phyloP scores from a whole-genome alignment of 2,888 invertebrate genomes.

The Hoplodrina ambigua region DNA sequence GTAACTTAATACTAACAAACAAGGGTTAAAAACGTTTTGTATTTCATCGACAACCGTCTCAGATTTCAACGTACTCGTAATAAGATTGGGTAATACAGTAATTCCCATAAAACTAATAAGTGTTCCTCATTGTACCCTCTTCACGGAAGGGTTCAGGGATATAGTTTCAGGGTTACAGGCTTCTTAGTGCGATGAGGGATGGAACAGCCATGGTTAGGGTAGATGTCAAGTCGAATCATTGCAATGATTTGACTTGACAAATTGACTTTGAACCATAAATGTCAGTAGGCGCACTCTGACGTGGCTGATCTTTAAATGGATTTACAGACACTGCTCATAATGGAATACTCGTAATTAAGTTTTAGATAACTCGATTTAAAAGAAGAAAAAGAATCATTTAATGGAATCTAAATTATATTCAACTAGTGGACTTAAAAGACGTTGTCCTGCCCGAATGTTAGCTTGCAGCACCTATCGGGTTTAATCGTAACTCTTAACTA shows the following conservation, averaged over 20 bases:
- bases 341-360: too few species aligned
- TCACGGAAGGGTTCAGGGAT: slow-evolving; percentile 50
- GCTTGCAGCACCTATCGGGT: too few species aligned
- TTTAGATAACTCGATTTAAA: too few species aligned
- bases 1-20: slow-evolving; percentile 37
- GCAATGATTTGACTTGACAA: not conserved
- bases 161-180: slow-evolving; percentile 46
- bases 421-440: too few species aligned
- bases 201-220: slow-evolving; percentile 1
- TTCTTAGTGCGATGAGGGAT: slow-evolving; percentile 3
- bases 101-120: slow-evolving; percentile 30
- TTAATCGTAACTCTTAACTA: too few species aligned
- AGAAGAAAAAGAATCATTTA: too few species aligned
- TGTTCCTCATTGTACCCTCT: slow-evolving; percentile 39
- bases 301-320: too few species aligned
- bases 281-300: too few species aligned
- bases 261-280: not conserved
- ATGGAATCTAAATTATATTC: too few species aligned
- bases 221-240: slow-evolving; percentile 10
- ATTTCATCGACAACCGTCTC: slow-evolving; percentile 40
- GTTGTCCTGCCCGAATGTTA: too few species aligned
- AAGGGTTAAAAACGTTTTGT: slow-evolving; percentile 44
- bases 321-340: too few species aligned
- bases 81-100: slow-evolving; percentile 42
- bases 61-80: slow-evolving; percentile 36